Conservation (phyloP, 2,113 vertebrate species). For the Neolamprologus sp. region DNA sequence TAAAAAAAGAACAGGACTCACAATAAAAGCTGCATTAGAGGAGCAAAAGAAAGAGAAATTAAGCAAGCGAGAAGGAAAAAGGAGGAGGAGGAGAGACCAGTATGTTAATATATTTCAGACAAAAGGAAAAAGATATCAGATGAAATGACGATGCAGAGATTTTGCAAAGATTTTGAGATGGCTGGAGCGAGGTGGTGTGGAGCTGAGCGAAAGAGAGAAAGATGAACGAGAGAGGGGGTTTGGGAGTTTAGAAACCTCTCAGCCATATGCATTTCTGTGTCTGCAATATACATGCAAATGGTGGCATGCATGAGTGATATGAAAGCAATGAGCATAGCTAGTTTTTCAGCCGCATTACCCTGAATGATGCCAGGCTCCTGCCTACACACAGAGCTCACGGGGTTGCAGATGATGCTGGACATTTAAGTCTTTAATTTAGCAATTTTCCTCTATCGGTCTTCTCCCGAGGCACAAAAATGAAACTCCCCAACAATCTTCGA, state of each 20-base stretch:
- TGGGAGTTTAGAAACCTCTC: slow-evolving; percentile 39
- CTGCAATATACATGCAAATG: slow-evolving; percentile 66
- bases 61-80: neutral
- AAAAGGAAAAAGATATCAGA: slow-evolving; percentile 26
- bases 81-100: neutral
- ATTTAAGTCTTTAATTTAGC: slow-evolving; percentile 24
- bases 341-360: slow-evolving; percentile 24
- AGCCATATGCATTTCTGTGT: slow-evolving; percentile 46
- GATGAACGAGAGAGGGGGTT: neutral
- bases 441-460: neutral
- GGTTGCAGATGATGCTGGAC: neutral
- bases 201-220: neutral
- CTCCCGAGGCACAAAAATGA: neutral
- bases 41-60: slow-evolving; percentile 33
- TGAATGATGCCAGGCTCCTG: slow-evolving; percentile 27
- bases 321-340: slow-evolving; percentile 31
- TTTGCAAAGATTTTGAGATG: slow-evolving; percentile 32
- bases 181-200: slow-evolving; percentile 17
- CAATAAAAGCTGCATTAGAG: slow-evolving; percentile 28
- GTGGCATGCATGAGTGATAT: slow-evolving; percentile 29
- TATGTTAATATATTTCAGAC: slow-evolving; percentile 40
- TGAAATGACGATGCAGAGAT: slow-evolving; percentile 23
- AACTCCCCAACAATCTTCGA: neutral
- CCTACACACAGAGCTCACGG: neutral
- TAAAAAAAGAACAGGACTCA: slow-evolving; percentile 21